A percentile compares a stretch with the other conserved stretches of the same genome.
Evolutionary conservation across 2,797 vertebrate species (phyloP).

Genomic region (Pseudochirops corinnae): DNA sequence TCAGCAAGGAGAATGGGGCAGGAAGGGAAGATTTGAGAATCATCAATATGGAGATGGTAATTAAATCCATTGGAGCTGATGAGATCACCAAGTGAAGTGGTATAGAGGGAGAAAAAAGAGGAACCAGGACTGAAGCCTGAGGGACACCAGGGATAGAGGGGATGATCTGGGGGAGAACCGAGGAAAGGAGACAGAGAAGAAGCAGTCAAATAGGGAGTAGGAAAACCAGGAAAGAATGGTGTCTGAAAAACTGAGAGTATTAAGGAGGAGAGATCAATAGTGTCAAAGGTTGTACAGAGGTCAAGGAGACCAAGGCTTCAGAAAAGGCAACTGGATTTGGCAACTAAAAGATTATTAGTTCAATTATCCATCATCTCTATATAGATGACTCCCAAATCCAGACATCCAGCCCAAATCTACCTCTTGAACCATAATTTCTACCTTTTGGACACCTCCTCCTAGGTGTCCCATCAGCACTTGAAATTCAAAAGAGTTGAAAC

Average conservation of each 20-base stretch:
- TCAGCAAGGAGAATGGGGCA: not conserved
- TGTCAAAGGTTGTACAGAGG: too few species aligned
- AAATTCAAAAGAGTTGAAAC: not conserved
- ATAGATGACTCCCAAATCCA: not conserved
- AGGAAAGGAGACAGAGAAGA: not conserved
- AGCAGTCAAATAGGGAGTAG: not conserved
- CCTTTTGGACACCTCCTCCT: not conserved
- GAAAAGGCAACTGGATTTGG: not conserved
- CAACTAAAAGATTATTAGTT: not conserved
- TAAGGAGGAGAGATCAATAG: not conserved
- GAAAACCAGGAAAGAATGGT: not conserved
- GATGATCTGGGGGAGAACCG: not conserved
- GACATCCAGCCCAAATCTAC: not conserved
- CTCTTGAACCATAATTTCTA: not conserved
- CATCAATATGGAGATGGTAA: not conserved
- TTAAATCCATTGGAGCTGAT: not conserved
- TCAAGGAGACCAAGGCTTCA: not conserved
- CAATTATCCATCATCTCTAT: not conserved
- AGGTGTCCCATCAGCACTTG: not conserved
- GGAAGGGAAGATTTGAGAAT: not conserved
- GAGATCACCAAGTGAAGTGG: not conserved
- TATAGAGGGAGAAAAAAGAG: not conserved
- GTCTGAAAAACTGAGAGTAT: not conserved
- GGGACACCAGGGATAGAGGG: not conserved
- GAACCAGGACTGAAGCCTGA: not conserved